Evolutionary conservation across 2,797 vertebrate genomes (phyloP).

Genomic region (Cryptoprocta ferox): DNA sequence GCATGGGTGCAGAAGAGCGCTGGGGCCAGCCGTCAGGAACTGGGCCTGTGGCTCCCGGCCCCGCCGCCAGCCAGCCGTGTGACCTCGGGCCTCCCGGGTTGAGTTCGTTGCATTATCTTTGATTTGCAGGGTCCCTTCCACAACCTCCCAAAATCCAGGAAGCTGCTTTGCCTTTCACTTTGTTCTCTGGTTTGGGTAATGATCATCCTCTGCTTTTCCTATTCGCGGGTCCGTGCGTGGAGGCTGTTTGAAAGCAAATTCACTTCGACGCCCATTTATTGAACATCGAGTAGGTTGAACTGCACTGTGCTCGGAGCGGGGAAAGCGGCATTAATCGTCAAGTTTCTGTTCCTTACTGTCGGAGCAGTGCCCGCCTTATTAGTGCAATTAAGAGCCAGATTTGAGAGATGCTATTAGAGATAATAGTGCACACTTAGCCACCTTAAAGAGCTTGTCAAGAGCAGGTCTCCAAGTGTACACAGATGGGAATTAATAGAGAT

Average conservation of each 20-base stretch:
- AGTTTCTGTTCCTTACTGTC: neutral
- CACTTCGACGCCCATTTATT: neutral
- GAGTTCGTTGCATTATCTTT: neutral
- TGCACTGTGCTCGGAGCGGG: neutral
- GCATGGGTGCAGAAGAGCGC: neutral
- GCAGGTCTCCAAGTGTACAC: slow-evolving; percentile 44
- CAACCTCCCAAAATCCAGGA: neutral
- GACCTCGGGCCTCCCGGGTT: neutral
- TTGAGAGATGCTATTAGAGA: slow-evolving; percentile 40
- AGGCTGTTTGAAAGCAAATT: neutral
- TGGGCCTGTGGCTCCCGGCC: neutral
- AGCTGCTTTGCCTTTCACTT: neutral
- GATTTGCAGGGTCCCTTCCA: neutral
- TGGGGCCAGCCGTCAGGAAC: neutral
- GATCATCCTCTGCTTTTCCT: neutral
- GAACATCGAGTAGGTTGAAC: neutral
- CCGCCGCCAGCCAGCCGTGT: neutral
- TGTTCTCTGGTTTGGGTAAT: neutral
- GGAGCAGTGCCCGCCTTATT: neutral
- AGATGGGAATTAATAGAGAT: slow-evolving; percentile 57
- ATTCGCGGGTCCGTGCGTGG: neutral
- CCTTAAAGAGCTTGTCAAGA: slow-evolving; percentile 61
- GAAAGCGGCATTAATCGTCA: neutral
- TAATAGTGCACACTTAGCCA: slow-evolving; percentile 52
- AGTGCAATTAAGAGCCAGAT: slow-evolving; percentile 60